A percentile compares a stretch with the other conserved stretches of the same genome.
phyloP scores from a whole-genome alignment of 2,797 vertebrate genomes.

The Nyctibius grandis region DNA sequence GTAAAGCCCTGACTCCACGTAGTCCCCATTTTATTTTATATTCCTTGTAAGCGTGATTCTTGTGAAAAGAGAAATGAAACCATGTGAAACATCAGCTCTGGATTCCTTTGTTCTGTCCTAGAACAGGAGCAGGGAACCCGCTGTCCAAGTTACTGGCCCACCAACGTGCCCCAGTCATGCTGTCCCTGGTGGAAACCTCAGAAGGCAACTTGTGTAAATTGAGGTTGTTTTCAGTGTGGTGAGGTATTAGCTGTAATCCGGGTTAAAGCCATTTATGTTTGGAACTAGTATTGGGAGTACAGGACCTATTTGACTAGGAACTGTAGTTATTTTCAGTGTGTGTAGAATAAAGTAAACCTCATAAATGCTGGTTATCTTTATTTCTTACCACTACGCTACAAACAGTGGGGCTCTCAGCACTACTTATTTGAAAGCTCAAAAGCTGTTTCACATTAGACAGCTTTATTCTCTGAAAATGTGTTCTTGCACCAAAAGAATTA shows the following conservation, averaged over 20 bases:
- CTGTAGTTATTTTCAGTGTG: not conserved
- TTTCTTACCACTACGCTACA: not conserved
- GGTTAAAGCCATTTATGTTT: not conserved
- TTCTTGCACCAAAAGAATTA: constrained; percentile 11
- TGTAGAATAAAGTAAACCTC: not conserved
- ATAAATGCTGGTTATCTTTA: not conserved
- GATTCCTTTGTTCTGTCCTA: not conserved
- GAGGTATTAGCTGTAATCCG: not conserved
- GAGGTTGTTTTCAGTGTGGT: not conserved
- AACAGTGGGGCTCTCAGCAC: not conserved
- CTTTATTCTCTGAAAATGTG: not conserved
- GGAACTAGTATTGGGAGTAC: not conserved
- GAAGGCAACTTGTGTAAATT: not conserved
- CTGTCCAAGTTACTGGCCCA: not conserved
- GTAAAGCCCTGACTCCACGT: not conserved
- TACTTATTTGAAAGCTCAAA: not conserved
- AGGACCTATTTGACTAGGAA: not conserved
- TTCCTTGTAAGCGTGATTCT: not conserved
- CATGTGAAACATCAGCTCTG: not conserved
- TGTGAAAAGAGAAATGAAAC: not conserved
- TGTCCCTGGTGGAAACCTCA: not conserved
- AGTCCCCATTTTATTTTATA: not conserved
- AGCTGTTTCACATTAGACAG: not conserved
- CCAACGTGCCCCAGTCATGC: rapidly evolving
- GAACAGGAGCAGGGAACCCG: rapidly evolving